phyloP scores from a whole-genome alignment of 2,113 vertebrate species.

The Xenotilapia longispinis region DNA sequence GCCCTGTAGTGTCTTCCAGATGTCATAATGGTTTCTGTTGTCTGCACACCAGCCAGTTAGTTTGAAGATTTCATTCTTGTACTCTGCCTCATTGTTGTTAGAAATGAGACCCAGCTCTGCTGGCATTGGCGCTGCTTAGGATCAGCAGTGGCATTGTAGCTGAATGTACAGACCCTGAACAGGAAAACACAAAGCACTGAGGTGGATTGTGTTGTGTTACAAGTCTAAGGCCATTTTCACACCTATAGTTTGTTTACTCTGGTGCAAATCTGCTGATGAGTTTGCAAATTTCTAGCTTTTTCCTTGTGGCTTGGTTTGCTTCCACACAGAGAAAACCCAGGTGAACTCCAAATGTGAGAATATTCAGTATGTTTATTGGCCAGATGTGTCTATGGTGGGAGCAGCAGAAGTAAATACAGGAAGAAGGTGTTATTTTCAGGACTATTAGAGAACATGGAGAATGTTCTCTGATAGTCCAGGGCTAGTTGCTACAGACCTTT shows the following conservation, averaged over 20 bases:
- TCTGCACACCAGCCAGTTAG: background rate
- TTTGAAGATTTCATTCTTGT: background rate
- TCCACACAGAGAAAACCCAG: background rate
- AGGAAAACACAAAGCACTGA: background rate
- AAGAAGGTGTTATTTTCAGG: background rate
- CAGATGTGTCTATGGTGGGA: background rate
- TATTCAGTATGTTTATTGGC: background rate
- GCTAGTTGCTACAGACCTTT: background rate
- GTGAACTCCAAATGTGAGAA: background rate
- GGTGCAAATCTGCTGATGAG: background rate
- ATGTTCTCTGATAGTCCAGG: background rate
- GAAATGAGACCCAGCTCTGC: background rate
- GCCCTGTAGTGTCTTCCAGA: background rate
- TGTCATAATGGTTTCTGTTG: background rate
- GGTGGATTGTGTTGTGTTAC: background rate
- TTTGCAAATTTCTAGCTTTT: background rate
- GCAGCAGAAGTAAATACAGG: background rate
- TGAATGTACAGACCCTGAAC: background rate
- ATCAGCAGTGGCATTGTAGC: background rate
- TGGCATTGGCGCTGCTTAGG: background rate
- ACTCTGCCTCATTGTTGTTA: background rate
- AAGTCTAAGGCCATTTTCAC: background rate
- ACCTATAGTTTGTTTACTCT: background rate
- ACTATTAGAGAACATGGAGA: background rate
- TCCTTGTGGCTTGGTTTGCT: background rate